Conservation (phyloP, 23 tunicate species). For the Trididemnum clinides region DNA sequence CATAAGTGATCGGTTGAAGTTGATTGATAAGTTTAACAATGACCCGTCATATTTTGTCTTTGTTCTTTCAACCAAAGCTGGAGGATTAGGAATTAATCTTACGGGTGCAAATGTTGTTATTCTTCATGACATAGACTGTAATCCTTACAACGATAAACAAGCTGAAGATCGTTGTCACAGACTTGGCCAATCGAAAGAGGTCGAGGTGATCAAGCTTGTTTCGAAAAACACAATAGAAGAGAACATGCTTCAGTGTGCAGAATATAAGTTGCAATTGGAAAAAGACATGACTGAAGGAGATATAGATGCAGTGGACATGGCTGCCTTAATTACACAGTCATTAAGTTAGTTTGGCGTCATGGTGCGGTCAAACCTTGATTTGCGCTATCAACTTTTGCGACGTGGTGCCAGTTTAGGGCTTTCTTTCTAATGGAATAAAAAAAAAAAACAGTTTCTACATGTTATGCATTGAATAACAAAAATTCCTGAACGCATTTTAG, state of each 20-base stretch:
- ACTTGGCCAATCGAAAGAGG: constrained; percentile 72
- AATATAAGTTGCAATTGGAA: constrained; percentile 63
- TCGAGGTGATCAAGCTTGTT: constrained; percentile 56
- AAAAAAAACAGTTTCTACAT: too few species aligned
- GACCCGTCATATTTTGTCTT: constrained; percentile 60
- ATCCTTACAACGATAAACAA: constrained; percentile 99
- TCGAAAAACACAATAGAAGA: constrained; percentile 74
- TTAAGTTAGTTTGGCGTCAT: too few species aligned
- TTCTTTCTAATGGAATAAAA: too few species aligned
- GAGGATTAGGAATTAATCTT: constrained; percentile 93
- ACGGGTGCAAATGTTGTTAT: constrained; percentile 89
- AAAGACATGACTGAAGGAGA: constrained; percentile 65
- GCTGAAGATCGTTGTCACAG: constrained; percentile 90
- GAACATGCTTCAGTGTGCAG: constrained; percentile 69
- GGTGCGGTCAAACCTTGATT: too few species aligned
- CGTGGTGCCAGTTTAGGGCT: too few species aligned
- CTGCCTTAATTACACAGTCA: constrained; percentile 39
- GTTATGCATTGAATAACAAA: too few species aligned
- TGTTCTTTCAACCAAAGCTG: constrained; percentile 92
- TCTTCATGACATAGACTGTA: constrained; percentile 95
- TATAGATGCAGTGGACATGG: constrained; percentile 42
- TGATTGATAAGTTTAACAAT: constrained; percentile 75
- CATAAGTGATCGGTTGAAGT: constrained; percentile 51
- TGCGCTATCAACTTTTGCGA: too few species aligned
- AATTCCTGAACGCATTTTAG: too few species aligned